These are phyloP conservation scores for Cyprinodon diabolis DNA, from an alignment of 2,797 vertebrate species.

Conservation along the genomic window DNA sequence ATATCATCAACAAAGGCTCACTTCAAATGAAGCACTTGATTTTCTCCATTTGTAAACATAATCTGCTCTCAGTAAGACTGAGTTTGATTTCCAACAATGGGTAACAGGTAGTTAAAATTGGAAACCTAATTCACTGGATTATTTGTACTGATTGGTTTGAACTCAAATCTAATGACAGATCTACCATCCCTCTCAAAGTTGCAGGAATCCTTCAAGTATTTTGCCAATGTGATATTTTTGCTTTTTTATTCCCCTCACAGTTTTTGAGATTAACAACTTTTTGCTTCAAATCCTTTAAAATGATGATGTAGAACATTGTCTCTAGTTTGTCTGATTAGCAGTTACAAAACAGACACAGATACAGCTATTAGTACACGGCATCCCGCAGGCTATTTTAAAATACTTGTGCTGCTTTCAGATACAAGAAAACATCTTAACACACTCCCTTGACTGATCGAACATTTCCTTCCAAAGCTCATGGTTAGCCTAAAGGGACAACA, in stretches of 20 bases:
- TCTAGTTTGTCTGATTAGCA: background rate
- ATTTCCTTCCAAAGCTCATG: constrained; percentile 36
- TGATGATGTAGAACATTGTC: background rate
- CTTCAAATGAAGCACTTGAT: background rate
- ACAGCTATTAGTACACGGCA: background rate
- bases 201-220: background rate
- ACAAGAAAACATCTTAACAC: constrained; percentile 10
- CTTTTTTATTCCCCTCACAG: background rate
- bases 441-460: constrained; percentile 36
- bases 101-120: background rate
- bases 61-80: background rate
- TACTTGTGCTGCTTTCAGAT: constrained; percentile 11
- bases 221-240: background rate
- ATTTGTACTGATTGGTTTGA: background rate
- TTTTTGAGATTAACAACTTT: background rate
- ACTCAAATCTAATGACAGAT: background rate
- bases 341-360: constrained; percentile 10
- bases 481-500: constrained; percentile 28
- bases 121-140: background rate
- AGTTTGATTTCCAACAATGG: background rate
- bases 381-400: background rate
- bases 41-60: background rate
- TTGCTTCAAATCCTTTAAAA: background rate
- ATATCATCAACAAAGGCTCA: background rate
- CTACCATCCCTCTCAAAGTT: no score